Evolutionary conservation across 2,797 vertebrate species (phyloP), one percentile per base, ranked within the genome.

Genomic region (Chelidonichthys spinosus): DNA sequence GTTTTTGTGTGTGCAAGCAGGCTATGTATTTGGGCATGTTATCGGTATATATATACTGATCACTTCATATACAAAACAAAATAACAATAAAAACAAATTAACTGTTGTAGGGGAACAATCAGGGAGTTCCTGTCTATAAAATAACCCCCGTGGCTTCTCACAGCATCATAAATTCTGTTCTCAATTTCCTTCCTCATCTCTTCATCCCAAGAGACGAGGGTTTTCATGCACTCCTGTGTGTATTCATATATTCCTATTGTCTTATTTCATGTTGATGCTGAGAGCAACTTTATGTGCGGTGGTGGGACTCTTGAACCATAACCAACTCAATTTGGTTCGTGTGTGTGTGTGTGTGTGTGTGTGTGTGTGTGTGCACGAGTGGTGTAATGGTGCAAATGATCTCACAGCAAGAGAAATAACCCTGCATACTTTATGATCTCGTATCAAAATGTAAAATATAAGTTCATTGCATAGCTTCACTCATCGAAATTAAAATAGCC

Each of bases 291-390:
- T 86, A 81, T 78, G 76, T 74, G 61, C 11, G 18, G 46, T 69
- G 79, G 64, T 70, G 80, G 83, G 80, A 85, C 82, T 87, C 70
- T 76, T 94, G 90, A 92, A 92, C 93, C 92, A 78, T 88, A 89
- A 90, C 91, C 83, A 92, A 90, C 78, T 91, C 88, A 91, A 90
- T 92, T 90, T 86, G 54, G 76, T 60, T 53, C 49, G 15, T 42
- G 40, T 14, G 2, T 74, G 61, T 62, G 61, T 55, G 53, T 46
- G 52, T 69, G 39, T 47, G 39, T 76, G 63, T 65, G 61, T 52
- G 59, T 47, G 42, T 71, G 47, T 46, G 32, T n/a, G 25, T 25
- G 25, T 25, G 25, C 2, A 25, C 2, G 25, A 25, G 25, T 25
- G 25, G 25, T 25, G 25, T 25, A 25, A 25, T 25, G 25, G 25